Conservation (phyloP, 2,797 vertebrate species). For the Etheostoma nigrum region DNA sequence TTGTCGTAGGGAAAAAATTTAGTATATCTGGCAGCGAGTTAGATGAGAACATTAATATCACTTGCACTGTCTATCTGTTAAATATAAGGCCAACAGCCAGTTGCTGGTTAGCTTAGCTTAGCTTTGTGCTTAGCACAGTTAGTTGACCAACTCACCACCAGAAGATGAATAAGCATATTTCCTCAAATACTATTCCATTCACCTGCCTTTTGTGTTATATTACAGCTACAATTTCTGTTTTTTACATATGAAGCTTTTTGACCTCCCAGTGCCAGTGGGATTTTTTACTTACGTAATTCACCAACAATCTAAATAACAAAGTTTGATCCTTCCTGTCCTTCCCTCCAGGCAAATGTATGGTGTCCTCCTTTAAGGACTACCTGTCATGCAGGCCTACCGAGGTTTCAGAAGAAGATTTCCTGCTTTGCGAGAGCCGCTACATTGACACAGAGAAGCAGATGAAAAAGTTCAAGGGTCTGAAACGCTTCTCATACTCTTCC, state of each 20-base stretch:
- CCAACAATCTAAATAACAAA: background rate
- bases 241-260: background rate
- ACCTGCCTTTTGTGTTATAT: no score
- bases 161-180: background rate
- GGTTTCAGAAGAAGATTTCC: slow-evolving; percentile 89
- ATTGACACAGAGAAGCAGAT: slow-evolving; percentile 96
- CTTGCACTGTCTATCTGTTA: background rate
- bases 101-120: no score
- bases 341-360: slow-evolving; percentile 93
- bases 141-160: background rate
- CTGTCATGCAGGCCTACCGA: slow-evolving; percentile 94
- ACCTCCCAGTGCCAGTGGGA: background rate
- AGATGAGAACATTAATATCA: background rate
- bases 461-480: slow-evolving; percentile 98
- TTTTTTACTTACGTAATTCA: background rate
- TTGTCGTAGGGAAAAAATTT: background rate
- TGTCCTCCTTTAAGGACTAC: slow-evolving; percentile 98
- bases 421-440: slow-evolving; percentile 98
- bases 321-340: slow-evolving; percentile 11
- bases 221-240: background rate
- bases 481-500: slow-evolving; percentile 96
- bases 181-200: background rate
- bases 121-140: background rate
- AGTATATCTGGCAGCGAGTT: background rate
- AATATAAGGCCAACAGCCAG: background rate